Base-by-base conservation (phyloP, 2,888 invertebrate genomes). In the Drosophila maculinotata region DNA sequence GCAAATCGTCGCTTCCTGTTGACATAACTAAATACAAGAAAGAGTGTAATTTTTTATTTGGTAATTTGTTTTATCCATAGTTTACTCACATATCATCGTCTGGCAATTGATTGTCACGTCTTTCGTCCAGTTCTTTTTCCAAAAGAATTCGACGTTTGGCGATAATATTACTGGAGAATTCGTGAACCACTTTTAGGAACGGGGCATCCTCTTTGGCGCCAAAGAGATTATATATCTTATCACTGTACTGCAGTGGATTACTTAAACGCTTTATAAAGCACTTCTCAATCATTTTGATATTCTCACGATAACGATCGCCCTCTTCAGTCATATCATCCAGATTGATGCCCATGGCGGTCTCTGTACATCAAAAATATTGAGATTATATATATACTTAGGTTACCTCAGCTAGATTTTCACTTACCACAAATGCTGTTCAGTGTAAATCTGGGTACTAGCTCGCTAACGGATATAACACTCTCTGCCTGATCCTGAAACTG, bases 341-440 rank as follows among this genome's bases (percentile, higher is more conserved):
- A 3, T 82, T 80, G 0, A 89, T 71, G 1, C 90, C 90, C 73
- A 89, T 75, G 0, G 90, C 89, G 8, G 90, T 90, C 62, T 89
- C 89, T 89, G 10, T 1, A 36, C 1, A 33, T 9, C 3, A 1
- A n/a, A 31, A 36, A 20, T 1, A 1, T 25, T 0, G 0, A 1
- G 15, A 31, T 20, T 44, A 3, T 23, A 14, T 10, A 10, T 15
- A 25, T 8, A 15, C 10, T 38, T 1, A 8, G 6, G 8, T 12
- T 20, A 12, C n/a, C 12, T 7, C 1, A 6, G 1, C 0, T 30
- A 5, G 1, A 6, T 8, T 15, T 20, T 9, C 1, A 57, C 75
- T 36, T 45, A 89, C 88, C 88, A 49, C 89, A 90, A 58, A 90
- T 79, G 39, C 69, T 81, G 45, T 90, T 90, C 1, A 90, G 74